Conservation (phyloP, 2,113 vertebrate genomes). For the Neoarius graeffei region DNA sequence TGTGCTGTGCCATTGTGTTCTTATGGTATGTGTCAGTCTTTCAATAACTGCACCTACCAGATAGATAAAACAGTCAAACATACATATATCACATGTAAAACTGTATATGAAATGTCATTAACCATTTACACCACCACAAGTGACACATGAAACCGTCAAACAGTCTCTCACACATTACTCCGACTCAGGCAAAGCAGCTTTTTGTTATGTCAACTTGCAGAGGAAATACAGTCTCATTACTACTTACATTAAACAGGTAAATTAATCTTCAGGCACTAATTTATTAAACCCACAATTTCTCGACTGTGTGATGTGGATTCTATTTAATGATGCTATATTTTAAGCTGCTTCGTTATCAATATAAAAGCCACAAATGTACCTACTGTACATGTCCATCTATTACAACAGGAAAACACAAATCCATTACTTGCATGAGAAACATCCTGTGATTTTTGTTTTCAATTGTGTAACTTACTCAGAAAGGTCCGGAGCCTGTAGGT, state of each 20-base stretch:
- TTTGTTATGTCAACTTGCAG: constrained; percentile 13
- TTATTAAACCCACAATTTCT: background rate
- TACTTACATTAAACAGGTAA: background rate
- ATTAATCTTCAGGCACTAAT: background rate
- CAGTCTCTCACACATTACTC: background rate
- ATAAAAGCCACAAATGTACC: background rate
- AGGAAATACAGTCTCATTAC: background rate
- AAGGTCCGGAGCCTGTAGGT: constrained; percentile 22
- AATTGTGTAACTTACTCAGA: constrained; percentile 28
- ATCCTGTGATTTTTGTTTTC: background rate
- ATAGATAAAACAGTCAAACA: background rate
- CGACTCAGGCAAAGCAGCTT: background rate
- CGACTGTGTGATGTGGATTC: background rate
- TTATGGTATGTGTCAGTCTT: constrained; percentile 42
- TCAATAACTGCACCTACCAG: constrained; percentile 56
- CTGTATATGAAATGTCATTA: background rate
- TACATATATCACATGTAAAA: background rate
- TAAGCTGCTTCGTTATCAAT: background rate
- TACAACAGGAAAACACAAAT: background rate
- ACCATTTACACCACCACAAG: constrained; percentile 43
- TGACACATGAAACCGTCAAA: background rate
- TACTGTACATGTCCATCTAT: background rate
- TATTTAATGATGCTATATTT: background rate
- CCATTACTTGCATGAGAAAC: background rate
- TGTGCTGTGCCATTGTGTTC: constrained; percentile 49